Base-by-base conservation (phyloP, 1,140 invertebrate species). In the Mamestra configurata region DNA sequence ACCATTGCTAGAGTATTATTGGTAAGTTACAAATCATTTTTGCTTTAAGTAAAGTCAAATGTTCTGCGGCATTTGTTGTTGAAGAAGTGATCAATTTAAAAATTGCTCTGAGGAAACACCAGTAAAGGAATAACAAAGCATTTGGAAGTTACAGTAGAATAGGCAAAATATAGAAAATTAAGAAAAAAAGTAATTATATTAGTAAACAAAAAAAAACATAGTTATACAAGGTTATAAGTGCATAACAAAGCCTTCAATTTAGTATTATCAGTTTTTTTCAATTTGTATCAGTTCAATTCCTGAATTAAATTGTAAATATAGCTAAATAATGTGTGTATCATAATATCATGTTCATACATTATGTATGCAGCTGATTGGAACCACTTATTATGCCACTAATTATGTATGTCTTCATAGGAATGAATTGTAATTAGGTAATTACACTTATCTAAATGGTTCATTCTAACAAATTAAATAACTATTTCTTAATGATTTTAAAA, bases 11-110 rank as follows among this genome's bases (percentile, higher is more conserved):
- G 77, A 82, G 81, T 82, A 82, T 80, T 82, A 82, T 77, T 79
- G 46, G 22, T 75, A 75, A 68, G 59, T 77, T 35, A 77, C 27
- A 40, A 70, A 81, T 73, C 53, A 59, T 55, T 53, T 40, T 64
- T 82, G 81, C 49, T 80, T 79, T 76, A 76, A 79, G 51, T 78
- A 59, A 76, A 81, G 76, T 70, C 61, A 70, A 76, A 77, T 71
- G 66, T 80, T 86, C 68, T 86, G 88, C 37, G 57, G 27, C 87
- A 89, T 87, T 89, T 88, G 84, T 85, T 77, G 70, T 80, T 77
- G 55, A 75, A 64, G 51, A 78, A 78, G 37, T 80, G 49, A 20
- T 83, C 66, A 49, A 53, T 77, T 64, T 71, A 73, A 77, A 70
- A 66, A 73, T 43, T 82, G 76, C 49, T 76, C 6, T 72, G 64